A percentile compares a stretch with the other conserved stretches of the same genome.
phyloP scores from a whole-genome alignment of 2,888 invertebrate genomes.

The Arctia plantaginis region DNA sequence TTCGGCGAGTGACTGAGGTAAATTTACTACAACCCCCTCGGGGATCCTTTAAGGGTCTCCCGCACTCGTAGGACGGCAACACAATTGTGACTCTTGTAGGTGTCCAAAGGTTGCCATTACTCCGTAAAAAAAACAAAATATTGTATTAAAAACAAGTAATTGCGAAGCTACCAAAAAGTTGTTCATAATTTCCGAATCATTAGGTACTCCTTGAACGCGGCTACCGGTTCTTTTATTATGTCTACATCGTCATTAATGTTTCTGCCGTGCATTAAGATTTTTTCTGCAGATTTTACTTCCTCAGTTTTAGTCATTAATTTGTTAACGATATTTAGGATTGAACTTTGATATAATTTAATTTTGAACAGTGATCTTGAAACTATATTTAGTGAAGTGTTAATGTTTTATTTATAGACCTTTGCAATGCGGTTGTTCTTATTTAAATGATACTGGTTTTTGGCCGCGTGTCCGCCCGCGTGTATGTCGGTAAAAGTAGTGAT shows the following conservation, averaged over 20 bases:
- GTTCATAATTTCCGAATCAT: slow-evolving; percentile 71
- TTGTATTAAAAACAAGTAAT: slow-evolving; percentile 57
- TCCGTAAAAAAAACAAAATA: neutral
- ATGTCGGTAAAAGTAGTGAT: no score
- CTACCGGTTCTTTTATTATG: slow-evolving; percentile 64
- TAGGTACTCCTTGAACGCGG: slow-evolving; percentile 60
- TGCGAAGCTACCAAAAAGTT: slow-evolving; percentile 62
- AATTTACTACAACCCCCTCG: no score
- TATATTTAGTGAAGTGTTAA: slow-evolving; percentile 18
- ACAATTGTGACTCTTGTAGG: no score
- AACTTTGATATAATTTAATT: slow-evolving; percentile 36
- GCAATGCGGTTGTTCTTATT: neutral
- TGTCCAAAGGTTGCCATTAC: no score
- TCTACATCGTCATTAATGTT: slow-evolving; percentile 50
- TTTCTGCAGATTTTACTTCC: slow-evolving; percentile 49
- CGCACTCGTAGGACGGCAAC: no score
- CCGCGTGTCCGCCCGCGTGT: no score
- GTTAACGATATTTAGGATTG: slow-evolving; percentile 33
- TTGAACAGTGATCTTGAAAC: slow-evolving; percentile 28
- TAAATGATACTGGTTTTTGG: neutral
- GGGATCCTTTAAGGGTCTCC: no score
- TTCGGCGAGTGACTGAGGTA: no score
- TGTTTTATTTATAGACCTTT: slow-evolving; percentile 6
- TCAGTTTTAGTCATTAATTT: slow-evolving; percentile 49
- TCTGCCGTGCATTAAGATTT: slow-evolving; percentile 56